phyloP scores from a whole-genome alignment of 64 coral and sea anemone genomes.

The Dendronephthya gigantea region DNA sequence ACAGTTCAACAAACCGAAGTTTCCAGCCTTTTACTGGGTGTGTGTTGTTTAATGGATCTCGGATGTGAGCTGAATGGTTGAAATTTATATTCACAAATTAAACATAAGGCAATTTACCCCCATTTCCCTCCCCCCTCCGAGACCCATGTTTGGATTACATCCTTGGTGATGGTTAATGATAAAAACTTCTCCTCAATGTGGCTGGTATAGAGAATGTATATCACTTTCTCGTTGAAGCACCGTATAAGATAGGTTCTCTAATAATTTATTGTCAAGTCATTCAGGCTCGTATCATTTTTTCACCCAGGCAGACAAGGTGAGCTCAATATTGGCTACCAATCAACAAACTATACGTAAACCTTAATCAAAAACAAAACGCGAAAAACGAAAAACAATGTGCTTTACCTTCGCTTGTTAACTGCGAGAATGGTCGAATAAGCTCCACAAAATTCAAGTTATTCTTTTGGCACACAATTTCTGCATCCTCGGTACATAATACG shows the following conservation, averaged over 20 bases:
- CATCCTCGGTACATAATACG: conserved; percentile 94
- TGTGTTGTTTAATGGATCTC: conserved; percentile 62
- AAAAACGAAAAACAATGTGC: background rate
- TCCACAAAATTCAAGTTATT: conserved; percentile 91
- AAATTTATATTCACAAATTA: background rate
- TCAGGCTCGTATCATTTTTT: background rate
- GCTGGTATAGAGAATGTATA: too few species aligned
- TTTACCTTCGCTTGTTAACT: conserved; percentile 94
- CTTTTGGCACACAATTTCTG: conserved; percentile 79
- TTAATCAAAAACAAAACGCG: too few species aligned
- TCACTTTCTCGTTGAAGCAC: too few species aligned
- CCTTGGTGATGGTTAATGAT: too few species aligned
- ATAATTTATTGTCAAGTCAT: background rate
- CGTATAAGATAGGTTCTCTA: background rate
- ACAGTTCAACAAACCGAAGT: conserved; percentile 86
- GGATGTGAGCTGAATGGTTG: conserved; percentile 57
- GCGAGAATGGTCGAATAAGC: conserved; percentile 92
- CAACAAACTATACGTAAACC: too few species aligned
- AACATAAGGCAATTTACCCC: too few species aligned
- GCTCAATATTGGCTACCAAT: too few species aligned
- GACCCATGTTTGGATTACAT: too few species aligned
- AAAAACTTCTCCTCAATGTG: too few species aligned
- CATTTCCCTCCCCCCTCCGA: too few species aligned
- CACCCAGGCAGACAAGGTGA: too few species aligned
- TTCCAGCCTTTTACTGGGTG: conserved; percentile 95